Conservation (phyloP, 2,113 vertebrate genomes). For the Nothocercus julius region DNA sequence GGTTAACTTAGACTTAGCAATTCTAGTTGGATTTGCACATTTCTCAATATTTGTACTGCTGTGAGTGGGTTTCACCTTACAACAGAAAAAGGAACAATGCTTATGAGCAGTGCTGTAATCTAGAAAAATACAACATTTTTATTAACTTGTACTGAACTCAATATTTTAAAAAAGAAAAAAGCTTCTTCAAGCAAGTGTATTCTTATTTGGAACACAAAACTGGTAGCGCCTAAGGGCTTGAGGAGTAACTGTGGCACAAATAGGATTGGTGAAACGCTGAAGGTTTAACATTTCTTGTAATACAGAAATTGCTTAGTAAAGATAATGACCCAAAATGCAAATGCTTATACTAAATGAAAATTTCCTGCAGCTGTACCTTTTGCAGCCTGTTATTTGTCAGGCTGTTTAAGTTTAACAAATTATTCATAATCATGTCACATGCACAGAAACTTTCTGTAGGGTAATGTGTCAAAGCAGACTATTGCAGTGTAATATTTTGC, state of each 20-base stretch:
- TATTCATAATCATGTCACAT: background rate
- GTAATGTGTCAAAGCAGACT: background rate
- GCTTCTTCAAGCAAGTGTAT: slow-evolving; percentile 36
- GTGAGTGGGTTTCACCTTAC: slow-evolving; percentile 1
- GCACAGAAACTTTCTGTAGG: background rate
- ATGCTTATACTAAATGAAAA: background rate
- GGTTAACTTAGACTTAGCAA: slow-evolving; percentile 29
- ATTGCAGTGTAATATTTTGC: background rate
- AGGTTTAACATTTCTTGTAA: background rate
- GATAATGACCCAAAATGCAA: background rate
- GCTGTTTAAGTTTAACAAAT: background rate
- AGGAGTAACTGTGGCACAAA: slow-evolving; percentile 7
- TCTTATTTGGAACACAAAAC: slow-evolving; percentile 37
- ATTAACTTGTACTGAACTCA: slow-evolving; percentile 25
- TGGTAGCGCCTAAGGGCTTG: background rate
- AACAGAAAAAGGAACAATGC: slow-evolving; percentile 21
- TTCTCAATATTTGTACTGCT: slow-evolving; percentile 10
- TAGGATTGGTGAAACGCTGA: background rate
- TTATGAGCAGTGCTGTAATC: slow-evolving; percentile 26
- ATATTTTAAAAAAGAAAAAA: slow-evolving; percentile 46
- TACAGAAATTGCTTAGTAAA: background rate
- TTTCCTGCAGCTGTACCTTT: background rate
- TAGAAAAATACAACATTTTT: slow-evolving; percentile 46
- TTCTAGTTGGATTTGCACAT: background rate
- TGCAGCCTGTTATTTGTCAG: background rate